Percentiles rank a stretch among this genome's conserved stretches.
phyloP scores from a whole-genome alignment of 2,888 invertebrate genomes.

The Lissonota sp. region DNA sequence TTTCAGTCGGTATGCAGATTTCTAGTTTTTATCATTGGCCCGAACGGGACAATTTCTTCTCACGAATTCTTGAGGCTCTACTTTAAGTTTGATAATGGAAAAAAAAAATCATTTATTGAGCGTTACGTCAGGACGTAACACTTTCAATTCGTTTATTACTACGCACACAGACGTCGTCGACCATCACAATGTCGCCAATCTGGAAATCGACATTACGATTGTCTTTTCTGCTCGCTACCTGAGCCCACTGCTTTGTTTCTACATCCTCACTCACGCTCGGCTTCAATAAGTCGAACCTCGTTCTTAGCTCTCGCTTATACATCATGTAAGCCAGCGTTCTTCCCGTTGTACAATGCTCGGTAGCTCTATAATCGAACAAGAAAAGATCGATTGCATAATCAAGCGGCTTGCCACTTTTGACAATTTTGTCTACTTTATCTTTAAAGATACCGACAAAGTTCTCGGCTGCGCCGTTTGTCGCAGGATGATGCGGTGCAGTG shows the following conservation, averaged over 20 bases:
- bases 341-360: slow-evolving; percentile 42
- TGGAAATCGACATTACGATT: slow-evolving; percentile 4
- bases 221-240: slow-evolving; percentile 11
- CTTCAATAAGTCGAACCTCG: slow-evolving; percentile 10
- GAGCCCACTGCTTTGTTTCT: slow-evolving; percentile 7
- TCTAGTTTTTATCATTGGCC: no score
- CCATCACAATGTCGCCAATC: slow-evolving; percentile 20
- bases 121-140: no score
- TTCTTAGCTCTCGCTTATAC: slow-evolving; percentile 42
- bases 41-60: no score
- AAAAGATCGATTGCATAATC: slow-evolving; percentile 30
- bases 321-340: slow-evolving; percentile 26
- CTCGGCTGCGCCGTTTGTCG: no score
- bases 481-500: no score
- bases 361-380: slow-evolving; percentile 46
- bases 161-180: slow-evolving; percentile 6
- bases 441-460: no score
- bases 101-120: no score
- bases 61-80: no score
- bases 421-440: slow-evolving; percentile 53
- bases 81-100: no score
- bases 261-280: slow-evolving; percentile 9
- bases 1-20: no score
- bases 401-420: slow-evolving; percentile 7
- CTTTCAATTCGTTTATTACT: slow-evolving; percentile 4